A percentile compares a stretch with the other conserved stretches of the same genome.
These are phyloP conservation scores for Manis javanica DNA, from an alignment of 2,797 vertebrate genomes.

Conservation along the genomic window DNA sequence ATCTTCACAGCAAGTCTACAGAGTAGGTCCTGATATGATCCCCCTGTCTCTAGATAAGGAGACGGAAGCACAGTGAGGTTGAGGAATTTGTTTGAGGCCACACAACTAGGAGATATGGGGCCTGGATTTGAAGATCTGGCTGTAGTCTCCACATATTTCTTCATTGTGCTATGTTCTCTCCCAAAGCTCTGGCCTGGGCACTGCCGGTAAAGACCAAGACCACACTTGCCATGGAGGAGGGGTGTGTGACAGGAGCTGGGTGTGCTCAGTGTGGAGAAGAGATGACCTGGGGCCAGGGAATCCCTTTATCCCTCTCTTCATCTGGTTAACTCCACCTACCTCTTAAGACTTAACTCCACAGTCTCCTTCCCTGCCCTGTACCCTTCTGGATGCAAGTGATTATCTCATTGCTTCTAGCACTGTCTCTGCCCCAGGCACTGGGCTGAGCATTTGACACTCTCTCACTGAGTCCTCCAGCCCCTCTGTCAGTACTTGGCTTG, in stretches of 20 bases:
- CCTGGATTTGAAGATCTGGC: background rate
- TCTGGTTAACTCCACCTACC: background rate
- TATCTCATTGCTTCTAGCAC: background rate
- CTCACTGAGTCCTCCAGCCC: background rate
- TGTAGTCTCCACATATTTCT: background rate
- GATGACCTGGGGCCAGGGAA: background rate
- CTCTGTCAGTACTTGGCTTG: background rate
- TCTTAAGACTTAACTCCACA: background rate
- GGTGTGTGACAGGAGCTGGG: background rate
- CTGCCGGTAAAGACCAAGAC: background rate
- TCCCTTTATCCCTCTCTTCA: background rate
- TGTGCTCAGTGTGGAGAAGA: background rate
- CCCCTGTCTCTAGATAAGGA: background rate
- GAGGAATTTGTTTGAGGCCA: background rate
- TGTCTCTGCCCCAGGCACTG: background rate
- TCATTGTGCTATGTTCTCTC: no score
- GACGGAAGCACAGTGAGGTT: background rate
- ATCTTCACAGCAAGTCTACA: background rate
- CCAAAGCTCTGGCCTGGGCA: background rate
- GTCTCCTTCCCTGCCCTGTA: background rate
- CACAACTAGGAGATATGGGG: background rate
- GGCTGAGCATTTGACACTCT: background rate
- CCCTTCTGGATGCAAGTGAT: background rate
- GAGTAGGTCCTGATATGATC: background rate
- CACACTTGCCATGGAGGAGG: background rate